phyloP scores from a whole-genome alignment of 2,888 invertebrate species.

The Hydropsyche betteni region DNA sequence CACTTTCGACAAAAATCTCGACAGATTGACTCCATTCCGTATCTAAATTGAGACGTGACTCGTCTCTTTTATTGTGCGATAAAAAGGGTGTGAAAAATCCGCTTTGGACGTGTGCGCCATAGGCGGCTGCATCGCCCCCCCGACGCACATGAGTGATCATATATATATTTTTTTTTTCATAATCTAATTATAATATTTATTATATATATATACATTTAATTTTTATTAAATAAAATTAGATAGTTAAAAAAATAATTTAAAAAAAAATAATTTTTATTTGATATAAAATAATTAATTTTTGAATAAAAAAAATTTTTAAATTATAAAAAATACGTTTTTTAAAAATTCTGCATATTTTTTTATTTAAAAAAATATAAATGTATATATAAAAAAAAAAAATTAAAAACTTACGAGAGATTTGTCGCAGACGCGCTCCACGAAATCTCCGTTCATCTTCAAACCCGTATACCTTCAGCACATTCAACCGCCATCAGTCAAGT shows the following conservation, averaged over 20 bases:
- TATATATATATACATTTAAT: too few relatives aligned
- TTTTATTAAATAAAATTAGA: too few relatives aligned
- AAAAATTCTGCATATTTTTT: not conserved
- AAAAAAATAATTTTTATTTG: too few relatives aligned
- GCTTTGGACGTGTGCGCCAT: not conserved
- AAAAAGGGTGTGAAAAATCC: not conserved
- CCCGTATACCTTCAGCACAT: not conserved
- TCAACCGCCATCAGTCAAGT: not conserved
- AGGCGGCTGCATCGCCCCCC: too few relatives aligned
- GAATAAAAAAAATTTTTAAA: not conserved
- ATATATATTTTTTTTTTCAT: not conserved
- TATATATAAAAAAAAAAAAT: not conserved
- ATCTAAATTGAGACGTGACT: too few relatives aligned
- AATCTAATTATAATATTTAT: not conserved
- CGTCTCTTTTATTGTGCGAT: not conserved
- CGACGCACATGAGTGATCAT: too few relatives aligned
- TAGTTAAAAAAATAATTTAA: too few relatives aligned
- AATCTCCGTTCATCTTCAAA: conserved; percentile 17
- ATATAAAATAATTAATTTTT: too few relatives aligned
- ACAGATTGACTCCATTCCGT: too few relatives aligned
- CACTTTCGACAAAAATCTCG: not conserved
- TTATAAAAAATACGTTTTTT: not conserved
- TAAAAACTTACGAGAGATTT: conserved; percentile 23
- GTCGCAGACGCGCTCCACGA: conserved; percentile 8
- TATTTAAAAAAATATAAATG: not conserved